A percentile compares a stretch with the other conserved stretches of the same genome.
phyloP scores from a whole-genome alignment of 2,888 invertebrate species.

The Lathronympha strigana region DNA sequence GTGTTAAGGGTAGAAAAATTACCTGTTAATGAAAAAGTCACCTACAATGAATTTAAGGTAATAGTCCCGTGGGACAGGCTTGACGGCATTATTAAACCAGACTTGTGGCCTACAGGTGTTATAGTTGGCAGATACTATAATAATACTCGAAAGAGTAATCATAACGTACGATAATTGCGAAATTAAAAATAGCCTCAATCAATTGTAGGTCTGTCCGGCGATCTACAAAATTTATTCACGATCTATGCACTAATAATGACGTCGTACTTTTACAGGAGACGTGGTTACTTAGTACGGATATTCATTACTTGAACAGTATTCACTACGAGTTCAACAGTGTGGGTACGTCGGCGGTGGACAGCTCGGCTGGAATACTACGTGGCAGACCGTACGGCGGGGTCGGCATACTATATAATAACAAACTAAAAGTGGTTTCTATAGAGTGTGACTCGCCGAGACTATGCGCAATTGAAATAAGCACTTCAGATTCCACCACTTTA shows the following conservation, averaged over 20 bases:
- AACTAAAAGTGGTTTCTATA: not conserved
- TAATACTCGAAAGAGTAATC: constrained; percentile 15
- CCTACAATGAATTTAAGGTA: constrained; percentile 10
- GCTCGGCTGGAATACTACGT: not conserved
- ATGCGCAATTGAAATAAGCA: not conserved
- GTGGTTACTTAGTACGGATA: not conserved
- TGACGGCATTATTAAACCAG: not conserved
- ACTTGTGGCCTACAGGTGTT: constrained; percentile 5
- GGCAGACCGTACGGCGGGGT: not conserved
- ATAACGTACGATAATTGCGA: not conserved
- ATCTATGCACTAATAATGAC: not conserved
- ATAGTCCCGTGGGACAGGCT: constrained; percentile 12
- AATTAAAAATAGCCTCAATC: not conserved
- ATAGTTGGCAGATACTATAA: constrained; percentile 20
- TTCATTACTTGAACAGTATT: not conserved
- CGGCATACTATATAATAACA: not conserved
- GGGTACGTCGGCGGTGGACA: not conserved
- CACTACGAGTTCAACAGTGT: not conserved
- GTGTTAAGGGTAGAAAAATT: constrained; percentile 8
- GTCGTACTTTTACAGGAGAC: not conserved
- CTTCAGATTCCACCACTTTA: not conserved
- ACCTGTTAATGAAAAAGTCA: not conserved
- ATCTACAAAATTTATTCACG: not conserved
- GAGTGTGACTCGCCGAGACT: not conserved
- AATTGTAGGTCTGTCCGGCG: not conserved